phyloP scores from a whole-genome alignment of 1,140 invertebrate genomes.

The Ceratoteleas bidentatus region DNA sequence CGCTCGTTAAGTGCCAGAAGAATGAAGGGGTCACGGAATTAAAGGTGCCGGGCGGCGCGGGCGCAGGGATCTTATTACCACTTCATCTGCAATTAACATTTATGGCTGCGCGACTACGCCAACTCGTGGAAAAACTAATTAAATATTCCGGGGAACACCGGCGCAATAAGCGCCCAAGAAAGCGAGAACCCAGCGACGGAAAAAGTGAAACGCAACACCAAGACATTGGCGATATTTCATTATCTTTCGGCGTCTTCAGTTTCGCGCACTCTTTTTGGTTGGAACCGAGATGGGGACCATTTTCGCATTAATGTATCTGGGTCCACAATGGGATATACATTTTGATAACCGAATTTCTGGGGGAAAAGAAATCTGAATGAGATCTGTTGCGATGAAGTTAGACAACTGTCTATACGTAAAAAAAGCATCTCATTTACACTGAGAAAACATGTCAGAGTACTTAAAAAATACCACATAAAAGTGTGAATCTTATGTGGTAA shows the following conservation, averaged over 20 bases:
- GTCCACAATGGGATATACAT: too few relatives aligned
- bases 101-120: constrained; percentile 75
- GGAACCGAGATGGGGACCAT: neutral
- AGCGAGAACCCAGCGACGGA: constrained; percentile 34
- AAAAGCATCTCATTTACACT: too few relatives aligned
- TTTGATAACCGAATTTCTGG: too few relatives aligned
- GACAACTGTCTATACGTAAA: too few relatives aligned
- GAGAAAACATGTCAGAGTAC: too few relatives aligned
- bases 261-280: neutral
- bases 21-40: constrained; percentile 70
- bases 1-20: constrained; percentile 72
- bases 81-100: constrained; percentile 82
- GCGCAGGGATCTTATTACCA: constrained; percentile 78
- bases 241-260: neutral
- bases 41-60: constrained; percentile 47
- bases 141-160: constrained; percentile 76
- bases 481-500: too few relatives aligned
- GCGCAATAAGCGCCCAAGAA: constrained; percentile 57
- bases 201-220: constrained; percentile 53
- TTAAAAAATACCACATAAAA: too few relatives aligned
- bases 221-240: constrained; percentile 25
- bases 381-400: too few relatives aligned
- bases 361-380: too few relatives aligned
- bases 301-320: too few relatives aligned
- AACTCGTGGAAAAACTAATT: constrained; percentile 80